phyloP scores from a whole-genome alignment of 1,140 invertebrate genomes.

The Odontomachus brunneus region DNA sequence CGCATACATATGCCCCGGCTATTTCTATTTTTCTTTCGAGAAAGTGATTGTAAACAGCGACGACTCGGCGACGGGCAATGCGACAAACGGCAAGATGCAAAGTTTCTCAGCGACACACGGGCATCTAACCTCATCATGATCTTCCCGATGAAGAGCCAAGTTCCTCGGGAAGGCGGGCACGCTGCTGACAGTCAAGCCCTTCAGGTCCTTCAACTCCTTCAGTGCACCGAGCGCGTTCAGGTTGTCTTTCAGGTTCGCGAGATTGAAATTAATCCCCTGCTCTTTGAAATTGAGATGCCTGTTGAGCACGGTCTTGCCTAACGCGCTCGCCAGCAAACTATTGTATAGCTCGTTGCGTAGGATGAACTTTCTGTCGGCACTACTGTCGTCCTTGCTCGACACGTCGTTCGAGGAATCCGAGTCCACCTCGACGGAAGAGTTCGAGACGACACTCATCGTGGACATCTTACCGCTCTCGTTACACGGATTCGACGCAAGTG shows the following conservation, averaged over 20 bases:
- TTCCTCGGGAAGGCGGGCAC: conserved; percentile 84
- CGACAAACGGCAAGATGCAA: conserved; percentile 11
- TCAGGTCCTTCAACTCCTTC: conserved; percentile 83
- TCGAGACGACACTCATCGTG: conserved; percentile 83
- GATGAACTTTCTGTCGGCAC: conserved; percentile 86
- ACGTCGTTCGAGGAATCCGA: conserved; percentile 83
- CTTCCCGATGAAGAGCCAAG: conserved; percentile 81
- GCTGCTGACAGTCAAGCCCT: conserved; percentile 83
- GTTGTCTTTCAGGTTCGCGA: conserved; percentile 82
- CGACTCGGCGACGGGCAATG: neutral
- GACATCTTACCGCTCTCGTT: conserved; percentile 78
- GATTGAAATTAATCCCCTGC: conserved; percentile 77
- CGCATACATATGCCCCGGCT: neutral
- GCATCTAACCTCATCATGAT: conserved; percentile 83
- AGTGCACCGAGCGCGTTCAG: conserved; percentile 81
- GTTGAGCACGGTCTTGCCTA: conserved; percentile 85
- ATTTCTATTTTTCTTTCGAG: too few species aligned
- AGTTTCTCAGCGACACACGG: neutral
- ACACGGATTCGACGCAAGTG: conserved; percentile 27
- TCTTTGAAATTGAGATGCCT: conserved; percentile 83
- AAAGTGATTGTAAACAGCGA: too few species aligned
- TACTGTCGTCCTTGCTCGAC: conserved; percentile 78
- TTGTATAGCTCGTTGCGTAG: conserved; percentile 92
- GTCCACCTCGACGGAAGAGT: conserved; percentile 84
- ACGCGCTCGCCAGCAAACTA: conserved; percentile 90